Evolutionary conservation across 1,140 invertebrate species (phyloP).

Genomic region (Laupala kohalensis): DNA sequence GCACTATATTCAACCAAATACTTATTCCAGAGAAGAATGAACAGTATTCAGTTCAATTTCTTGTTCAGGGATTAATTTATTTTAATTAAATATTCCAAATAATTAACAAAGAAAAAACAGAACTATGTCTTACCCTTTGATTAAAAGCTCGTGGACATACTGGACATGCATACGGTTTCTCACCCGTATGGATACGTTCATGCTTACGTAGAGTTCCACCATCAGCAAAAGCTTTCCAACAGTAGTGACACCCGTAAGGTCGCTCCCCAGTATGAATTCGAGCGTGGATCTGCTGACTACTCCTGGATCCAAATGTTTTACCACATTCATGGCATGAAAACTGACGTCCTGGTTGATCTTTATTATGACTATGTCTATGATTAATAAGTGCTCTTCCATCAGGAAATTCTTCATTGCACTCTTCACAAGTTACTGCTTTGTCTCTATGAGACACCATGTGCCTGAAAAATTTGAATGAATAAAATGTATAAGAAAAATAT

Average conservation of each 20-base stretch:
- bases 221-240: conserved; percentile 97
- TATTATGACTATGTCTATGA: conserved; percentile 39
- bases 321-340: conserved; percentile 76
- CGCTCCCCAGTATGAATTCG: conserved; percentile 73
- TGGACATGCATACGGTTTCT: conserved; percentile 92
- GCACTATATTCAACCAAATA: too few relatives aligned
- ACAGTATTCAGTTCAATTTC: too few relatives aligned
- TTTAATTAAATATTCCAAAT: too few relatives aligned
- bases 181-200: conserved; percentile 92
- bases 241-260: conserved; percentile 88
- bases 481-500: too few relatives aligned
- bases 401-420: conserved; percentile 55
- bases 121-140: conserved; percentile 44
- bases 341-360: conserved; percentile 41
- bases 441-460: conserved; percentile 56
- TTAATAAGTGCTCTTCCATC: conserved; percentile 54
- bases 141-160: conserved; percentile 79
- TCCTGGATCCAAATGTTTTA: conserved; percentile 73
- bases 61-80: too few relatives aligned
- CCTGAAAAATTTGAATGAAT: conserved; percentile 22
- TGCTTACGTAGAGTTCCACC: conserved; percentile 94
- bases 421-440: conserved; percentile 52
- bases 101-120: too few relatives aligned
- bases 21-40: too few relatives aligned
- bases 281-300: conserved; percentile 84